Evolutionary conservation across 2,888 invertebrate species (phyloP), one percentile per base, ranked within the genome.

Genomic region (Synergus laeviventris): DNA sequence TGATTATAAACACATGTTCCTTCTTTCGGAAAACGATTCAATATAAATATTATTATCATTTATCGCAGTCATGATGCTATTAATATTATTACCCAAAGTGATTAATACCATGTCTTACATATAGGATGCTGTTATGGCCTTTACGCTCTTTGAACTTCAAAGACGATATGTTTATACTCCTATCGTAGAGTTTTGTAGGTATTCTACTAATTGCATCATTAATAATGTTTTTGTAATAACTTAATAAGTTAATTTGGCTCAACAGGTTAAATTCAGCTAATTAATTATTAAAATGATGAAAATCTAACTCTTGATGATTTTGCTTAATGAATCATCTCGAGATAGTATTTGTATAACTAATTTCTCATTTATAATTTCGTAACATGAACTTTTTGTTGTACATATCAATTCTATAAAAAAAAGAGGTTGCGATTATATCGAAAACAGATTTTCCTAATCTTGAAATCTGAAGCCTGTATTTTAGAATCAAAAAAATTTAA

Each of bases 31-130:
- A 78, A 76, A 76, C 70, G 60, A 61, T 62, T 75, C 54, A 14
- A 45, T 56, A 39, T 60, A 76, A 60, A 73, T 61, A 38, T 61
- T 74, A 76, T n/a, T 66, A 49, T 56, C 62, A 78, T 76, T 76
- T 49, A 70, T 70, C 70, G 49, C 24, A 45, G n/a, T 49, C 49
- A 70, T 70, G 70, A 31, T 11, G 49, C 70, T 49, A 70, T 70
- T 70, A 49, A 49, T 70, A 70, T 70, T 70, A 49, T 70, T 49
- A 49, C 31, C 31, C 11, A 16, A n/a, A 24, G 49, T 70, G 49
- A 70, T 70, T 49, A 70, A 70, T 70, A 49, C 9, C n/a, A 31
- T 70, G 36, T 31, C 31, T n/a, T 70, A 56, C n/a, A 49, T 49
- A n/a, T n/a, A 66, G 7, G 49, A 45, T 49, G 45, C 70, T 70